phyloP scores from a whole-genome alignment of 2,888 invertebrate genomes.

The Drosophila kuntzei region DNA sequence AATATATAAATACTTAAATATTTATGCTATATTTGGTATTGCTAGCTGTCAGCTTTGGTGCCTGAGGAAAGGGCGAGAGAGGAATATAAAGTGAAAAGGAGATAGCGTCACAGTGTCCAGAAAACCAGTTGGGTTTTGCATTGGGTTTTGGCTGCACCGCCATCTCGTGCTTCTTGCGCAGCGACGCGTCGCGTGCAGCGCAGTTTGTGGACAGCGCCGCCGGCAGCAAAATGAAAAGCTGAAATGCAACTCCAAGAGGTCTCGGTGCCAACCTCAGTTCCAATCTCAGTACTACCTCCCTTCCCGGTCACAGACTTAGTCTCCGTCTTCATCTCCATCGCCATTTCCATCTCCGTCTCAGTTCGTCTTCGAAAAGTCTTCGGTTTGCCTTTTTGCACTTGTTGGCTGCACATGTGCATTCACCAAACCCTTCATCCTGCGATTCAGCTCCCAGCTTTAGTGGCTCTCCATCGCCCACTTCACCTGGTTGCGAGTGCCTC shows the following conservation, averaged over 20 bases:
- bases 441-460: slow-evolving; percentile 12
- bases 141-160: slow-evolving; percentile 41
- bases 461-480: slow-evolving; percentile 42
- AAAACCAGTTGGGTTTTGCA: slow-evolving; percentile 70
- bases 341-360: slow-evolving; percentile 6
- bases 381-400: slow-evolving; percentile 51
- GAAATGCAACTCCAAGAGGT: slow-evolving; percentile 47
- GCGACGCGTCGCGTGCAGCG: slow-evolving; percentile 49
- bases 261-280: slow-evolving; percentile 12
- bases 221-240: slow-evolving; percentile 68
- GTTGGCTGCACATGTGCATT: slow-evolving; percentile 49
- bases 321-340: background rate
- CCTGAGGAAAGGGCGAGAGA: slow-evolving; percentile 13
- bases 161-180: slow-evolving; percentile 42
- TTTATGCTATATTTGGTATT: slow-evolving; percentile 22
- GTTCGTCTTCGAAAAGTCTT: slow-evolving; percentile 49
- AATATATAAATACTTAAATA: slow-evolving; percentile 30
- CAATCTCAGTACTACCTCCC: slow-evolving; percentile 10
- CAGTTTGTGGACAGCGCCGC: slow-evolving; percentile 68
- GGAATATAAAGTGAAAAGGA: slow-evolving; percentile 19
- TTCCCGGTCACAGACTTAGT: background rate
- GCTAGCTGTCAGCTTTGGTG: slow-evolving; percentile 7
- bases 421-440: background rate
- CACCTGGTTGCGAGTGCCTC: slow-evolving; percentile 43
- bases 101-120: slow-evolving; percentile 21